These are phyloP conservation scores for Sceloporus tristichus DNA, from an alignment of 2,113 vertebrate genomes.

Conservation along the genomic window DNA sequence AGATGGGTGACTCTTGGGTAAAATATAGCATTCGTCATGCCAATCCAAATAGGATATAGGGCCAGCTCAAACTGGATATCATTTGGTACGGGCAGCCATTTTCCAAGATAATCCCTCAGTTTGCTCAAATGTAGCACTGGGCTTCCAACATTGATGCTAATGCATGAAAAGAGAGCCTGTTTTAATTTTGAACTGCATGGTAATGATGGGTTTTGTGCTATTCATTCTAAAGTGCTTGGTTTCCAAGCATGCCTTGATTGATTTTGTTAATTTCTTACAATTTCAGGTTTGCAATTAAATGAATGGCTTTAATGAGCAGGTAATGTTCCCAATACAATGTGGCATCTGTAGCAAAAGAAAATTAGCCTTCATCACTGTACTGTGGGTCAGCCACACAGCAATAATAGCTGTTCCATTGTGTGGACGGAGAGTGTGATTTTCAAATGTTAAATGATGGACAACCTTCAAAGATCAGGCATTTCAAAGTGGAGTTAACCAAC, in stretches of 20 bases:
- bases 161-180: neutral
- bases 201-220: neutral
- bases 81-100: neutral
- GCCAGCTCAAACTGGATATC: neutral
- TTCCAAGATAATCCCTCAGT: neutral
- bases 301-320: conserved; percentile 2
- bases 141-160: neutral
- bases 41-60: too few species aligned
- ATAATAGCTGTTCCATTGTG: neutral
- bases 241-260: neutral
- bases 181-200: neutral
- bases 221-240: neutral
- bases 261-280: conserved; percentile 14
- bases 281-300: conserved; percentile 10
- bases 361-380: neutral
- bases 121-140: neutral
- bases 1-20: neutral
- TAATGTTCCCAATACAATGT: neutral
- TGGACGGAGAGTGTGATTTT: neutral
- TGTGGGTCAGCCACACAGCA: neutral
- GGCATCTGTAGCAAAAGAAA: neutral
- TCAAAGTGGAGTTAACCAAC: neutral
- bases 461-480: neutral
- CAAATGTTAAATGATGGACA: neutral
- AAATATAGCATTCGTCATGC: neutral